phyloP scores from a whole-genome alignment of 2,113 vertebrate genomes.

The Lepisosteus oculatus region DNA sequence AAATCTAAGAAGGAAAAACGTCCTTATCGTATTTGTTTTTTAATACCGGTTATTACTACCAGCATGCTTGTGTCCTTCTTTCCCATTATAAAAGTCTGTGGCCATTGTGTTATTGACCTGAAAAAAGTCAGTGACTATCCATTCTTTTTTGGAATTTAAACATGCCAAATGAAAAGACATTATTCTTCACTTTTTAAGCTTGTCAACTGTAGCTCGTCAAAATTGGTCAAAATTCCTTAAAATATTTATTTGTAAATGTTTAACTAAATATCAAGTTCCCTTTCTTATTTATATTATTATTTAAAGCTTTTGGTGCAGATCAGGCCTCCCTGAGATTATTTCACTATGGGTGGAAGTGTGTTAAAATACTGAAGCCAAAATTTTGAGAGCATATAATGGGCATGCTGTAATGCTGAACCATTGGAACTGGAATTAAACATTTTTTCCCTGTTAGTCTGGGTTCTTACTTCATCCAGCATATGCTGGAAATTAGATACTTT shows the following conservation, averaged over 20 bases:
- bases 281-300: constrained; percentile 70
- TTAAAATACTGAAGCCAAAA: no score
- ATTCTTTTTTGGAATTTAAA: background rate
- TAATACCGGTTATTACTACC: constrained; percentile 18
- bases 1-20: background rate
- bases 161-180: background rate
- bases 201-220: constrained; percentile 10
- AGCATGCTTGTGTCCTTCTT: constrained; percentile 32
- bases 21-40: constrained; percentile 17
- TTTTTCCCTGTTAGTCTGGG: no score
- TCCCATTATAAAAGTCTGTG: constrained; percentile 26
- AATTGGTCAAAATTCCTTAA: constrained; percentile 19
- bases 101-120: no score
- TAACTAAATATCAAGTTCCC: constrained; percentile 57
- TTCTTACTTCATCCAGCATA: no score
- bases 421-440: no score
- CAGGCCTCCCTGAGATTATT: constrained; percentile 17
- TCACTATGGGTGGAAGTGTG: no score
- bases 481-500: no score
- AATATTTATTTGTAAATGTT: constrained; percentile 80
- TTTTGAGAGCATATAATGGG: no score
- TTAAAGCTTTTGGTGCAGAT: constrained; percentile 44
- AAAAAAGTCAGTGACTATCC: background rate
- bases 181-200: constrained; percentile 24
- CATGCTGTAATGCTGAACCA: no score